These are phyloP conservation scores for Artibeus lituratus DNA, from an alignment of 2,797 vertebrate species.

Conservation along the genomic window DNA sequence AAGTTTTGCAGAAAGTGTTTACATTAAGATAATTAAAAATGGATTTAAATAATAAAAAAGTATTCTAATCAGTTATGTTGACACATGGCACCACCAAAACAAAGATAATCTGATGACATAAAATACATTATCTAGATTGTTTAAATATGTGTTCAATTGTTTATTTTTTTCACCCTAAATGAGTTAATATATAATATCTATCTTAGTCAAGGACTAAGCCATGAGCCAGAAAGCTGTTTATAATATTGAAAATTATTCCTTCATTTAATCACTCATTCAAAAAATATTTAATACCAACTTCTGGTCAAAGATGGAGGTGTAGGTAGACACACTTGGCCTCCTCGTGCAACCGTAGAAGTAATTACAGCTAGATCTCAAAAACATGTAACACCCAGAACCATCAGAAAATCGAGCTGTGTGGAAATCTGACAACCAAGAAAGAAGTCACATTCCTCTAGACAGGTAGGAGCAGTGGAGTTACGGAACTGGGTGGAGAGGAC, in stretches of 20 bases:
- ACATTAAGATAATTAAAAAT: neutral
- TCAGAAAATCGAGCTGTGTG: too few species aligned
- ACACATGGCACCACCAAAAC: neutral
- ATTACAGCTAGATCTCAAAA: too few species aligned
- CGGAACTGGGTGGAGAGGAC: too few species aligned
- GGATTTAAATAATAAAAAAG: neutral
- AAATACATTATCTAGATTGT: conserved; percentile 9
- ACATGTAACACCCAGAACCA: too few species aligned
- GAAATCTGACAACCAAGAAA: too few species aligned
- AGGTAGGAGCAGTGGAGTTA: too few species aligned
- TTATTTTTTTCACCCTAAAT: neutral
- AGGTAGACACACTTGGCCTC: too few species aligned
- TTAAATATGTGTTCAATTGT: neutral
- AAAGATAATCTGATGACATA: neutral
- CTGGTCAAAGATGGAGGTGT: too few species aligned
- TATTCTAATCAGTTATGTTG: neutral
- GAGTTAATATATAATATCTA: neutral
- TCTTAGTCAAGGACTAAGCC: neutral
- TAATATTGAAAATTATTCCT: neutral
- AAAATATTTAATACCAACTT: neutral
- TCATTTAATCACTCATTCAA: neutral
- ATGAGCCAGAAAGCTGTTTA: neutral
- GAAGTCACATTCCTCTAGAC: too few species aligned
- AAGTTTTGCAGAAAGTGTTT: neutral
- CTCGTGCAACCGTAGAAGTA: too few species aligned